phyloP scores from a whole-genome alignment of 2,888 invertebrate genomes.

The Trileptium ribeirensis region DNA sequence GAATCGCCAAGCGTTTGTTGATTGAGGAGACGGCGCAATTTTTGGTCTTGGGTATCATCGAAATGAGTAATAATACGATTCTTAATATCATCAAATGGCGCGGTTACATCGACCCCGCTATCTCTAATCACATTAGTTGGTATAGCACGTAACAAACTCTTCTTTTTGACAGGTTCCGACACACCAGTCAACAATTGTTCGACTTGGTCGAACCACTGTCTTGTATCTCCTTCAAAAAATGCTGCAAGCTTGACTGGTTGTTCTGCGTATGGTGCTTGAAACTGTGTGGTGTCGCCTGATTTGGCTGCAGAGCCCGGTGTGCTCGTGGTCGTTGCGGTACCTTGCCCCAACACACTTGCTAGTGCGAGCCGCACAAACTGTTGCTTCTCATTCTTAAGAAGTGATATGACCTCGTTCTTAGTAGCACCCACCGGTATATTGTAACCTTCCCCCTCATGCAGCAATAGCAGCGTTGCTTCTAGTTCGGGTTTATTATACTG shows the following conservation, averaged over 20 bases:
- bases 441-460: not conserved
- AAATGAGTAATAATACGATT: not conserved
- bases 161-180: not conserved
- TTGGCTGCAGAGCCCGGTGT: not conserved
- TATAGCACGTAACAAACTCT: conserved; percentile 1
- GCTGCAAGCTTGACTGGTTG: not conserved
- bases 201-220: conserved; percentile 17
- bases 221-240: conserved; percentile 2
- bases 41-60: not conserved
- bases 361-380: not conserved
- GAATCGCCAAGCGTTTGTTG: conserved; percentile 11
- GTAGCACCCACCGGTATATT: not conserved
- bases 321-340: not conserved
- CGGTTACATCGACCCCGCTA: conserved; percentile 1
- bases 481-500: not conserved
- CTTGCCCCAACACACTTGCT: not conserved
- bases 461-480: not conserved
- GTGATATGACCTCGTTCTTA: not conserved
- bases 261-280: not conserved
- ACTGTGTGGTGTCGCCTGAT: not conserved
- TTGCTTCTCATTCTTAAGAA: not conserved
- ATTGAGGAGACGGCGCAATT: not conserved
- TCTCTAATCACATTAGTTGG: conserved; percentile 5
- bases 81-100: conserved; percentile 6
- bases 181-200: not conserved